Evolutionary conservation across 2,113 vertebrate genomes (phyloP), one percentile per base, ranked within the genome.

Genomic region (Galemys pyrenaicus): DNA sequence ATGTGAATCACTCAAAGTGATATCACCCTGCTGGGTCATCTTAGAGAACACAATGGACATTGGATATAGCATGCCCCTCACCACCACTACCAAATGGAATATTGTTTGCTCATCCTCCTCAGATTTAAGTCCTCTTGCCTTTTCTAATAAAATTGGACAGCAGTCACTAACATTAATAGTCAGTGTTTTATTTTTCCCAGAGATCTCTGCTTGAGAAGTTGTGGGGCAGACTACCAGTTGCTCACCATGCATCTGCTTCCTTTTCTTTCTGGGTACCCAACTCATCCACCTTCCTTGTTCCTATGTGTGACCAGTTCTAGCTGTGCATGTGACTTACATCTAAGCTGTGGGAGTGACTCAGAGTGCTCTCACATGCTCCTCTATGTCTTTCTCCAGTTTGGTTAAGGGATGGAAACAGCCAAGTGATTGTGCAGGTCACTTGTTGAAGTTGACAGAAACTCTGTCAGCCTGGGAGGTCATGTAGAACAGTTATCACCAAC

Each of bases 371-470:
- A 17, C 3, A 28, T 6, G 4, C 3, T 35, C 20, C 44, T 79
- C 24, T 32, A 12, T 32, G 24, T 15, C 90, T 62, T 74, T 15
- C 5, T n/a, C 32, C 28, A 58, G 41, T 15, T 26, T 56, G 6
- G 56, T 2, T 64, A 16, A 11, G 28, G 32, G 46, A 13, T 41
- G 86, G 82, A 87, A 44, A 77, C 46, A 68, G 37, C 80, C 68
- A 84, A 35, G 41, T 41, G 70, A 58, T 37, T 92, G 75, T 89
- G 62, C 20, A 67, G 84, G 56, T 78, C 20, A 60, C 32, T 15
- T 51, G 30, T 28, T 92, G 24, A 92, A 71, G 82, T n/a, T 44
- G 86, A 24, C 46, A 71, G 95, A 74, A 44, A 35, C 54, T 84
- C 28, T 37, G 24, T 90, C 41, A 46, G 15, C 30, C 24, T 62